Conservation (phyloP, 1,140 invertebrate genomes). For the Tetraneura akinire region DNA sequence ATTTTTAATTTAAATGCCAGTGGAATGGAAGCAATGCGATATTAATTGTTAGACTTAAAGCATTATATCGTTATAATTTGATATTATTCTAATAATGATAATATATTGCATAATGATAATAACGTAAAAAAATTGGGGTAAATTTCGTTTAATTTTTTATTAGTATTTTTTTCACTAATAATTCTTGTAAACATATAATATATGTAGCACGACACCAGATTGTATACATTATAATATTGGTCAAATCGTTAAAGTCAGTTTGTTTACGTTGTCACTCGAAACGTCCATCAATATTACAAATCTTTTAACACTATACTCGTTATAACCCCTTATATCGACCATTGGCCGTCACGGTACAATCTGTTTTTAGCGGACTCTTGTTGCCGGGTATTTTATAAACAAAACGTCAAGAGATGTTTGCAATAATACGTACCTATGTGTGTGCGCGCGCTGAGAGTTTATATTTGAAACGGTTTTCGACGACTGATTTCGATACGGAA, state of each 20-base stretch:
- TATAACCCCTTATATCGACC: no score
- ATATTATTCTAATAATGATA: no score
- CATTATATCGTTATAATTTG: no score
- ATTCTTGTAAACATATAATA: neutral
- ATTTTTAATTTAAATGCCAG: no score
- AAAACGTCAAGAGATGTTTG: slow-evolving; percentile 6
- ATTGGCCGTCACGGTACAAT: no score
- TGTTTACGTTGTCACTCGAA: neutral
- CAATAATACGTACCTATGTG: neutral
- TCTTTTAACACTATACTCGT: neutral
- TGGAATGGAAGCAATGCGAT: no score
- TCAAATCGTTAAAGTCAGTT: slow-evolving; percentile 1
- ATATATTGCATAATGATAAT: no score
- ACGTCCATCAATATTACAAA: neutral
- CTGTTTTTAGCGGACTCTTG: neutral
- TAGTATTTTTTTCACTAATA: no score
- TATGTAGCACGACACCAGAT: no score
- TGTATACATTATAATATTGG: neutral
- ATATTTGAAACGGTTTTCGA: slow-evolving; percentile 17
- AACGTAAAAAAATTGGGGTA: no score
- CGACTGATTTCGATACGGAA: neutral
- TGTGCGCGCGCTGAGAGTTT: neutral
- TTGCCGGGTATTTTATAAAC: neutral
- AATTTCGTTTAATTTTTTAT: no score
- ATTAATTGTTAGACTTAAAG: no score